These are phyloP conservation scores for Hydrolagus affinis DNA, from an alignment of 2,113 vertebrate species.

Conservation along the genomic window DNA sequence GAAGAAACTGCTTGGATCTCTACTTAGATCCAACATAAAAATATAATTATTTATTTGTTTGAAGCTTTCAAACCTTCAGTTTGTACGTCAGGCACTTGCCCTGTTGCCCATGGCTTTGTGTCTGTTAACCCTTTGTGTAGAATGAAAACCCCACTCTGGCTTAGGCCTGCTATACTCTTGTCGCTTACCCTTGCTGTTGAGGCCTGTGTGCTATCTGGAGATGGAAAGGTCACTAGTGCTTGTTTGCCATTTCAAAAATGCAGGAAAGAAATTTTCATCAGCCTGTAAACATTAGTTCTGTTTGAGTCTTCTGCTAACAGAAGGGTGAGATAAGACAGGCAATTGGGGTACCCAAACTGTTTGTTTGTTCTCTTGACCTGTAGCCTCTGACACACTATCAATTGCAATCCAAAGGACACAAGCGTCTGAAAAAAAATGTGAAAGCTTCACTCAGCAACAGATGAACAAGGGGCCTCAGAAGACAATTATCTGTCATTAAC, in stretches of 20 bases:
- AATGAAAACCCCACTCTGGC: slow-evolving; percentile 28
- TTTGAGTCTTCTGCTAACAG: slow-evolving; percentile 57
- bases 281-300: slow-evolving; percentile 69
- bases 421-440: slow-evolving; percentile 48
- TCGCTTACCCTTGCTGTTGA: slow-evolving; percentile 53
- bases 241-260: slow-evolving; percentile 65
- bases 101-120: slow-evolving; percentile 34
- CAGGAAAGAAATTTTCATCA: slow-evolving; percentile 81
- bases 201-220: slow-evolving; percentile 26
- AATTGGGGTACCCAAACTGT: slow-evolving; percentile 43
- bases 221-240: slow-evolving; percentile 58
- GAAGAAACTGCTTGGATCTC: slow-evolving; percentile 47
- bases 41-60: slow-evolving; percentile 49
- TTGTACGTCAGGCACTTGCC: slow-evolving; percentile 38
- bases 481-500: slow-evolving; percentile 56
- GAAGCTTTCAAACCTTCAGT: slow-evolving; percentile 33
- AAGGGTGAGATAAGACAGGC: slow-evolving; percentile 66
- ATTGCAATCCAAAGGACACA: slow-evolving; percentile 45
- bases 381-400: slow-evolving; percentile 47
- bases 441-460: slow-evolving; percentile 68
- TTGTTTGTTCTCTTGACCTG: slow-evolving; percentile 57
- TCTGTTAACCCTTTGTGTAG: slow-evolving; percentile 36
- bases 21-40: slow-evolving; percentile 48
- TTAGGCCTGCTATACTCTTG: slow-evolving; percentile 36
- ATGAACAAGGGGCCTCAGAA: slow-evolving; percentile 46